phyloP scores from a whole-genome alignment of 2,113 vertebrate genomes.

The Excalfactoria chinensis region DNA sequence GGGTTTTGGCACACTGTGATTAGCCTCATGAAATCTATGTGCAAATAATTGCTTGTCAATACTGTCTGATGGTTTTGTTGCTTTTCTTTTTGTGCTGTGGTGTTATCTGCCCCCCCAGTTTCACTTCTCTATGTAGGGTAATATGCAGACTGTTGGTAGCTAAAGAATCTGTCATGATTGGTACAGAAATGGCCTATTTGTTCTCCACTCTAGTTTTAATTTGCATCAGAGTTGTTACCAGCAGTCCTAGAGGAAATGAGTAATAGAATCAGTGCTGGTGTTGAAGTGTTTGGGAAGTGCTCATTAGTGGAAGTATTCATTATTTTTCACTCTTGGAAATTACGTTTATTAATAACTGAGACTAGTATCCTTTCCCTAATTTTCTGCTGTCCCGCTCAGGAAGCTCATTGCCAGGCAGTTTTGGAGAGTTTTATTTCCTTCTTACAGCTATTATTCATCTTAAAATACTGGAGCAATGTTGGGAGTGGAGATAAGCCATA shows the following conservation, averaged over 20 bases:
- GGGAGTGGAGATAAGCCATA: not conserved
- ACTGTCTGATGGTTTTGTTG: not conserved
- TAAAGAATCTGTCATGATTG: not conserved
- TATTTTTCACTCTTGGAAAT: not conserved
- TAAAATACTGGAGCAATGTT: not conserved
- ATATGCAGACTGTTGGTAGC: not conserved
- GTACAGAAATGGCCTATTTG: not conserved
- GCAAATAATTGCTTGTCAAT: not conserved
- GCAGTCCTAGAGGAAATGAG: not conserved
- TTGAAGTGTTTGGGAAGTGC: not conserved
- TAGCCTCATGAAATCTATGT: not conserved
- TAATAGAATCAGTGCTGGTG: not conserved
- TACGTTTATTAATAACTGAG: not conserved
- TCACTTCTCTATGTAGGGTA: not conserved
- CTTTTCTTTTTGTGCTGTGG: not conserved
- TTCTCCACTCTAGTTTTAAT: not conserved
- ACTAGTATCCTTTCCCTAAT: not conserved
- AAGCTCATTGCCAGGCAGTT: not conserved
- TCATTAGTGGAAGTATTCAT: not conserved
- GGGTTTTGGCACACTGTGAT: not conserved
- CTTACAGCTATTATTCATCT: fast-evolving
- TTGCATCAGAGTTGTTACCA: not conserved
- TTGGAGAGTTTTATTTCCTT: not conserved
- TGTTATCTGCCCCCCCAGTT: not conserved
- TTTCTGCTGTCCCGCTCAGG: not conserved